Evolutionary conservation across 2,113 vertebrate genomes (phyloP), one percentile per base, ranked within the genome.

Genomic region (Heterotis niloticus): DNA sequence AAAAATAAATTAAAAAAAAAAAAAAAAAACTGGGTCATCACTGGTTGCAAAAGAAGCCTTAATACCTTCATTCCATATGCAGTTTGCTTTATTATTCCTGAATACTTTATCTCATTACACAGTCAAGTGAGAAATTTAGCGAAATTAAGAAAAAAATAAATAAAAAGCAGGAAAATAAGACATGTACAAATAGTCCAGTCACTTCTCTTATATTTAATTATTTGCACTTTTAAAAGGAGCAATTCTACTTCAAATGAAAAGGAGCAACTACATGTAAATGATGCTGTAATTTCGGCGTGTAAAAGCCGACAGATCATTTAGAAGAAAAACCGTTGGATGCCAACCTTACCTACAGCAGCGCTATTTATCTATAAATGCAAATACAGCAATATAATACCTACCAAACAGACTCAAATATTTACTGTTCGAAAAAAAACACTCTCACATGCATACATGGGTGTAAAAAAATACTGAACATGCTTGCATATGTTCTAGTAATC

Each of bases 51-150:
- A 62, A 62, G 65, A 76, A 18, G 20, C 24, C 34, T 76, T 60
- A 52, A 51, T 51, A 67, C n/a, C 44, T 56, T 56, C 54, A 78
- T 78, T 78, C 66, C 69, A 17, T 54, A 77, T 67, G 64, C 76
- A 56, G 62, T 77, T 77, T 67, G 64, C 23, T 65, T 65, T 54
- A 77, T 77, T 67, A 56, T 74, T 76, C n/a, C 5, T 44, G 34
- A 60, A 29, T 57, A n/a, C 24, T 76, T 76, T 65, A 64, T 76
- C 34, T 17, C 57, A 44, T 64, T 10, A 57, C 4, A 29, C 28
- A 65, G 75, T 64, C 28, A 65, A 76, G 57, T 76, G 59, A 57
- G 56, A 60, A 29, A 75, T 62, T 62, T 75, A 29, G 59, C 5
- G 5, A n/a, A 16, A 26, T 64, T 62, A 20, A 20, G 12, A 62